phyloP scores from a whole-genome alignment of 2,113 vertebrate species.

The Triplophysa dalaica region DNA sequence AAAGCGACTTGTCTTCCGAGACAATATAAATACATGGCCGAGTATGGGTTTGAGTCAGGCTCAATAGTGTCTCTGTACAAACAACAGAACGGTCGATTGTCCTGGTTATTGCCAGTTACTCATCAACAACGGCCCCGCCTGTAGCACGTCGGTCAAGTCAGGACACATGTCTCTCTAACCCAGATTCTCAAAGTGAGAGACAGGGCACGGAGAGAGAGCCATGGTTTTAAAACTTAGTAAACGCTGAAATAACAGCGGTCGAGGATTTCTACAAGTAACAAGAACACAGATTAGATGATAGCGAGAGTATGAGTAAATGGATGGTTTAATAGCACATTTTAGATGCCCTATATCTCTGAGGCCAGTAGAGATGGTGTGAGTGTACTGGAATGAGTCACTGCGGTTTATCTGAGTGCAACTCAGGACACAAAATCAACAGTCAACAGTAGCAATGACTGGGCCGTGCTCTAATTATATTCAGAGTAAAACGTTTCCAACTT shows the following conservation, averaged over 20 bases:
- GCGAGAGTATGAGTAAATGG: background rate
- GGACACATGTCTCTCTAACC: conserved; percentile 41
- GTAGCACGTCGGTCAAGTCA: conserved; percentile 35
- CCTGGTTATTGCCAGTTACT: conserved; percentile 48
- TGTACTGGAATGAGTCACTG: conserved; percentile 20
- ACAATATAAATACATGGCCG: conserved; percentile 34
- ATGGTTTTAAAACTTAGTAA: background rate
- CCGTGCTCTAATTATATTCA: too few relatives aligned
- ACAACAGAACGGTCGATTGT: conserved; percentile 41
- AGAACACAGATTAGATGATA: background rate
- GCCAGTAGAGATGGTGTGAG: background rate
- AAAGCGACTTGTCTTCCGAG: background rate
- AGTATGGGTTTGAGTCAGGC: conserved; percentile 21
- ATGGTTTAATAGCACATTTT: conserved; percentile 8
- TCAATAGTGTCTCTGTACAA: conserved; percentile 41
- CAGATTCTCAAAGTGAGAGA: conserved; percentile 26
- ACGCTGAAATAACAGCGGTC: background rate
- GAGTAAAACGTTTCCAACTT: background rate
- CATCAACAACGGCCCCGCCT: conserved; percentile 46
- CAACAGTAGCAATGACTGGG: background rate
- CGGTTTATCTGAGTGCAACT: conserved; percentile 14
- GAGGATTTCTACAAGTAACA: too few relatives aligned
- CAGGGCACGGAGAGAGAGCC: background rate
- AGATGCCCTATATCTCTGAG: background rate
- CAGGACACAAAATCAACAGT: background rate